These are phyloP conservation scores for Drosophila pectinifera DNA, from an alignment of 1,140 invertebrate genomes.

Conservation along the genomic window DNA sequence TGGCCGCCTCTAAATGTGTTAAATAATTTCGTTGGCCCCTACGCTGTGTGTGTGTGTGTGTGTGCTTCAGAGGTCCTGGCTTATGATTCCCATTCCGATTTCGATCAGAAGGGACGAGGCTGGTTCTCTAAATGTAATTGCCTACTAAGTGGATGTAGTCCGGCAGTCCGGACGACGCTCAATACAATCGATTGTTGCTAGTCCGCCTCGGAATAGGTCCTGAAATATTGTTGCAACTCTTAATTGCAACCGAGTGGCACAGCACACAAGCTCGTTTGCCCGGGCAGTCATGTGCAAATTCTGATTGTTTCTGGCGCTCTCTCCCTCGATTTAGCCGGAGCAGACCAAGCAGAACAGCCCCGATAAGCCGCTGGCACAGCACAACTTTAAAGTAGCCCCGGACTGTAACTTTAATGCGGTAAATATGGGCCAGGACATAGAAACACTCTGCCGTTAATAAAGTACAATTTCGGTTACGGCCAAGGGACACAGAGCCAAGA, in stretches of 20 bases:
- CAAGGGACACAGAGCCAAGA: too few relatives aligned
- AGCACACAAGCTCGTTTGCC: conserved; percentile 16
- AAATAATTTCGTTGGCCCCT: conserved; percentile 29
- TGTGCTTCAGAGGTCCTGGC: conserved; percentile 21
- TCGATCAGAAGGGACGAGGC: conserved; percentile 4
- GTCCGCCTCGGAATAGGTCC: conserved; percentile 15
- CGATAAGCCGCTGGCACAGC: conserved; percentile 29
- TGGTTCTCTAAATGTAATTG: conserved; percentile 49
- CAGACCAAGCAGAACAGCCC: conserved; percentile 46
- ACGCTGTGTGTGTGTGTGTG: conserved; percentile 12
- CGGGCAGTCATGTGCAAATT: conserved; percentile 50
- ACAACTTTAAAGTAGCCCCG: conserved; percentile 10
- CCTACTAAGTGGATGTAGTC: conserved; percentile 49
- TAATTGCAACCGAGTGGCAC: conserved; percentile 34
- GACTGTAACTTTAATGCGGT: conserved; percentile 31
- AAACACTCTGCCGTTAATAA: conserved; percentile 48
- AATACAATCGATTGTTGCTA: conserved; percentile 36
- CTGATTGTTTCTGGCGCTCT: conserved; percentile 29
- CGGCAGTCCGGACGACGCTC: background rate
- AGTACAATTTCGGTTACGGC: conserved; percentile 47
- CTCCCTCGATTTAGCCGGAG: conserved; percentile 13
- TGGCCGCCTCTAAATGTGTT: conserved; percentile 36
- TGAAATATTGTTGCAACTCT: conserved; percentile 46
- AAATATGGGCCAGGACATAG: conserved; percentile 18
- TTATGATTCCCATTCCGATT: conserved; percentile 33